phyloP scores from a whole-genome alignment of 2,888 invertebrate genomes.

The Amiota mariae region DNA sequence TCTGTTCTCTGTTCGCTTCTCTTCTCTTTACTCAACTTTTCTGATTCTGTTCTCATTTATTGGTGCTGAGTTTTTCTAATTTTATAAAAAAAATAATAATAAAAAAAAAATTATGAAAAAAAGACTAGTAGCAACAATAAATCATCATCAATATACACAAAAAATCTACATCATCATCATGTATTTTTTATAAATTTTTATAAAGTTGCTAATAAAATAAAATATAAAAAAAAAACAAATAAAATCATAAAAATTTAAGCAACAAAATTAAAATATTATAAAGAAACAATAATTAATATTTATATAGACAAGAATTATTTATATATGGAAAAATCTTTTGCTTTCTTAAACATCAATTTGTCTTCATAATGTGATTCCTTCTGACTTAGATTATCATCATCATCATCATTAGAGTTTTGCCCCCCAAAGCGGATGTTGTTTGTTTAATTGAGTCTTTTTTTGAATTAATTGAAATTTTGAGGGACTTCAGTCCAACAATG shows the following conservation, averaged over 20 bases:
- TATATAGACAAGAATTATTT: background rate
- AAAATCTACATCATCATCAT: constrained; percentile 45
- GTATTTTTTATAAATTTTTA: constrained; percentile 65
- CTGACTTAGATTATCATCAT: background rate
- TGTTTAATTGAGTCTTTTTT: constrained; percentile 1
- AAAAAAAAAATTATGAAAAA: constrained; percentile 49
- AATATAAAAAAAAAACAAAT: constrained; percentile 65
- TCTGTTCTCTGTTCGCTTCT: too few relatives aligned
- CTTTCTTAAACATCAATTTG: background rate
- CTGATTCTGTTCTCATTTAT: too few relatives aligned
- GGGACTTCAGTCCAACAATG: background rate
- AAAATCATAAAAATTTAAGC: constrained; percentile 21
- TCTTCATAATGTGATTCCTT: constrained; percentile 7
- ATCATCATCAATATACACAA: constrained; percentile 71
- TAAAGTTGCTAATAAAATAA: constrained; percentile 53
- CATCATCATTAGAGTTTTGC: too few relatives aligned
- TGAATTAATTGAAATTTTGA: background rate
- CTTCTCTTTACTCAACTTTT: too few relatives aligned
- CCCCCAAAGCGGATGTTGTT: background rate
- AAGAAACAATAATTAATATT: too few relatives aligned
- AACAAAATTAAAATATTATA: background rate
- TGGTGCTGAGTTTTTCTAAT: too few relatives aligned
- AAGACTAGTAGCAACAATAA: constrained; percentile 72
- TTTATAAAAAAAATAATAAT: too few relatives aligned
- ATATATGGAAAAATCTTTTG: constrained; percentile 16